Evolutionary conservation across 2,113 vertebrate species (phyloP), one percentile per base, ranked within the genome.

Genomic region (Semicossyphus pulcher): DNA sequence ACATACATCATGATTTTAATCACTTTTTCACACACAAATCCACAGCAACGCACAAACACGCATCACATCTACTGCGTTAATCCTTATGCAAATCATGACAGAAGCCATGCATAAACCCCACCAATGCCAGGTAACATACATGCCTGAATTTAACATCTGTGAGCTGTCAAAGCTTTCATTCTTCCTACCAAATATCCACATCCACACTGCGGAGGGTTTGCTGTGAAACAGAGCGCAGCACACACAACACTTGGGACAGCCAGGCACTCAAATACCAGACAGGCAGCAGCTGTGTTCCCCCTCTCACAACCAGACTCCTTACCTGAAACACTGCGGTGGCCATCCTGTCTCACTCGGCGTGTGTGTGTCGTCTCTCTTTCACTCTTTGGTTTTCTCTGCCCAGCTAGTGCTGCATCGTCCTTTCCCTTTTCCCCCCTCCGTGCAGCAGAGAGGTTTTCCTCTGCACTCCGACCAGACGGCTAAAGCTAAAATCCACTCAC

Each of bases 251-350:
- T 29, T 23, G 65, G 75, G 68, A 65, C 51, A 63, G 53, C 41
- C 42, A 21, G 21, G 34, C 28, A 11, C 67, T 72, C 41, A 12
- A 37, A 57, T 5, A 37, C 49, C 72, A 67, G 44, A 57, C 61
- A 61, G 23, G 41, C 72, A 82, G 54, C 57, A 48, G 52, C 60
- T 34, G 49, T 20, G 28, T 44, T 2, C 23, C 76, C 41, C 39
- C 8, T 4, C 47, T 39, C 10, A 14, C 45, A 70, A n/a, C 36
- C 67, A 42, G 25, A 32, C 48, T 72, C 37, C 94, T 93, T 90
- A 95, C 94, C 93, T 95, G 94, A 80, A 90, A 94, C 78, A 95
- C 91, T 26, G 93, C 92, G 26, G 94, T 94, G 79, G 93, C 93
- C 93, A 95, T 95, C 89, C 89, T 92, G 41, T 72, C 48, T 52